These are phyloP conservation scores for Sinopyrophorus schimmeli DNA, from an alignment of 2,888 invertebrate species.

Conservation along the genomic window DNA sequence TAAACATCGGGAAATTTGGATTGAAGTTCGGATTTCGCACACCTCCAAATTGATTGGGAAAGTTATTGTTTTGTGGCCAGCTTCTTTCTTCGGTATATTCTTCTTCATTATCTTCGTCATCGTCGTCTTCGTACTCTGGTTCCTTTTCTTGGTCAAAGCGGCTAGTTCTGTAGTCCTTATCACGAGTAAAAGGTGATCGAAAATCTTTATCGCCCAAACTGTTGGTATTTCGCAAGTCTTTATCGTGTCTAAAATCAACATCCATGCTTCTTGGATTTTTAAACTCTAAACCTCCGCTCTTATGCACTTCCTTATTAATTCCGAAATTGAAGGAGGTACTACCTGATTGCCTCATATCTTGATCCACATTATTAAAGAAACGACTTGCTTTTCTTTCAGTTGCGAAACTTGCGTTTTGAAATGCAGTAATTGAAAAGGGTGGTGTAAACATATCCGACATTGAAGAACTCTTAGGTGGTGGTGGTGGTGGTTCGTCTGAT, in stretches of 20 bases:
- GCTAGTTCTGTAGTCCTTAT: slow-evolving; percentile 35
- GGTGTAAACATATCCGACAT: slow-evolving; percentile 10
- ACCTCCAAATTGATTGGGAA: slow-evolving; percentile 20
- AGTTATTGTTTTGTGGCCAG: slow-evolving; percentile 53
- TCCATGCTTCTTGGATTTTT: slow-evolving; percentile 38
- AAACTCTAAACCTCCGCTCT: slow-evolving; percentile 40
- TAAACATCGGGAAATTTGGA: slow-evolving; percentile 31
- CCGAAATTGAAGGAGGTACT: slow-evolving; percentile 16
- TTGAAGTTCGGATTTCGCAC: slow-evolving; percentile 32
- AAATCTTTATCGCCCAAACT: slow-evolving; percentile 44
- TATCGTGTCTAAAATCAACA: slow-evolving; percentile 44
- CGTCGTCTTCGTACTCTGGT: slow-evolving; percentile 50
- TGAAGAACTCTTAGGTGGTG: slow-evolving; percentile 12
- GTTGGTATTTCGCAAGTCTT: slow-evolving; percentile 41
- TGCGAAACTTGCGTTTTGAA: slow-evolving; percentile 4
- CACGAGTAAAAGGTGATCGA: slow-evolving; percentile 35
- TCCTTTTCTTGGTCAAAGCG: slow-evolving; percentile 33
- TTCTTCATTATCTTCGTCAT: slow-evolving; percentile 52
- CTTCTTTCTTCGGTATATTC: slow-evolving; percentile 54
- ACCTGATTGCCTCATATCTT: slow-evolving; percentile 46
- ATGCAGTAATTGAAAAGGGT: slow-evolving; percentile 2
- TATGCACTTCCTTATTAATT: slow-evolving; percentile 42
- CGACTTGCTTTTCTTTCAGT: slow-evolving; percentile 8
- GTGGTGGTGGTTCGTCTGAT: background rate
- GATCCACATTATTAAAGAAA: slow-evolving; percentile 37